Base-by-base conservation (phyloP, 1,140 invertebrate species). In the Hyles vespertilio region DNA sequence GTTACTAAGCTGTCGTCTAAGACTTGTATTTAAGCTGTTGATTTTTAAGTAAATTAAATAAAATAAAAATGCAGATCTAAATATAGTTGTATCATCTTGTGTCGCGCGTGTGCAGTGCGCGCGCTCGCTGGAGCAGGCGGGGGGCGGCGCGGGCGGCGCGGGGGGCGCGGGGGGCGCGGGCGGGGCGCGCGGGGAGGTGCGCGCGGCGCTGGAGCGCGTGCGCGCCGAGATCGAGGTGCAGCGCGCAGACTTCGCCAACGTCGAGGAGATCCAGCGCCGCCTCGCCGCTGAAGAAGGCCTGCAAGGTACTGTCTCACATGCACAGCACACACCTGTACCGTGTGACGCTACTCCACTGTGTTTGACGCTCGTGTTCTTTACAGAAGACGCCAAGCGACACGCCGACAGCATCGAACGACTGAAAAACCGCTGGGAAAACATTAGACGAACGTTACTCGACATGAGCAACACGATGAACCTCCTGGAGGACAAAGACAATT, bases 391-490 rank as follows among this genome's bases (percentile, higher is more conserved):
- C 3, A 59, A 74, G 54, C 68, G 66, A 50, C 77, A 82, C 66
- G 79, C 77, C 32, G 69, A 76, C 32, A 83, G 70, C 65, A 87
- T 84, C 5, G 66, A 71, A 12, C 71, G 73, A 47, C 56, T 89
- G 0, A 77, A 78, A 51, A 65, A 66, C 54, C 75, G 84, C 32
- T 84, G 75, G 70, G 81, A 81, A 45, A 72, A 66, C 3, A 77
- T 89, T 48, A 75, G 79, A 47, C 69, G 77, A n/a, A 65, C 63
- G 11, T 56, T 81, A 3, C 60, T 78, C 0, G 72, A 82, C 10
- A 76, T 82, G 56, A 73, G 83, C 51, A 82, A 85, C 59, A 77
- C 78, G 7, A 64, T 84, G 53, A 82, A 85, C 52, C 74, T 80
- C 36, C 67, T 88, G 6, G 80, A 85, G 34, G 86, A 87, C 54